Evolutionary conservation across 2,888 invertebrate species (phyloP).

Genomic region (Ecdyonurus torrentis): DNA sequence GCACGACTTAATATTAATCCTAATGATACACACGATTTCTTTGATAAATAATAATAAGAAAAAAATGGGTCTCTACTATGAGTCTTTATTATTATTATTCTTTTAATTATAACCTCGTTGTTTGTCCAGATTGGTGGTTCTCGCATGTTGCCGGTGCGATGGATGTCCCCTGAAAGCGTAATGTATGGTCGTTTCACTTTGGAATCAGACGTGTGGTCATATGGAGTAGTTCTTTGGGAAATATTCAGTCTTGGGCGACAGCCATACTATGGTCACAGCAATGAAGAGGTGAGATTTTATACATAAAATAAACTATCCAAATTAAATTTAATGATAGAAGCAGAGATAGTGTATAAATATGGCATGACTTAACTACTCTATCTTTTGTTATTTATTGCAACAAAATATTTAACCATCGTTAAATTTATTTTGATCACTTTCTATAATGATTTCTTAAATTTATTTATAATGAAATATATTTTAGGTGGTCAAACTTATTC

Average conservation of each 20-base stretch:
- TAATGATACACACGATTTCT: no score
- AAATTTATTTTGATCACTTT: background rate
- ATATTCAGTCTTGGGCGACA: constrained; percentile 84
- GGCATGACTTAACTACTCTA: background rate
- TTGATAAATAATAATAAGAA: no score
- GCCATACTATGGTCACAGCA: constrained; percentile 80
- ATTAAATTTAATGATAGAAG: background rate
- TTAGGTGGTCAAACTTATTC: constrained; percentile 55
- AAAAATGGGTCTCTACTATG: background rate
- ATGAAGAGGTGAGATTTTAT: constrained; percentile 70
- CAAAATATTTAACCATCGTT: no score
- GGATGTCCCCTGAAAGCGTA: constrained; percentile 92
- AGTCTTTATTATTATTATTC: background rate
- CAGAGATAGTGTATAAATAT: background rate
- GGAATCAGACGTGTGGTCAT: constrained; percentile 88
- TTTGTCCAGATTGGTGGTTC: constrained; percentile 50
- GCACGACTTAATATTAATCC: no score
- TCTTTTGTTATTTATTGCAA: no score
- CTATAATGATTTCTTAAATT: background rate
- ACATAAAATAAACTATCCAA: background rate
- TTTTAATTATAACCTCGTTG: background rate
- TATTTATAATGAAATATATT: background rate
- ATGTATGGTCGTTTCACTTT: constrained; percentile 77
- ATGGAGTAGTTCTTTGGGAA: constrained; percentile 87
- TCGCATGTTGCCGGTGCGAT: constrained; percentile 71